Percentiles rank a stretch among this genome's conserved stretches.
Evolutionary conservation across 2,888 invertebrate genomes (phyloP).

Genomic region (Dasypolia templi): DNA sequence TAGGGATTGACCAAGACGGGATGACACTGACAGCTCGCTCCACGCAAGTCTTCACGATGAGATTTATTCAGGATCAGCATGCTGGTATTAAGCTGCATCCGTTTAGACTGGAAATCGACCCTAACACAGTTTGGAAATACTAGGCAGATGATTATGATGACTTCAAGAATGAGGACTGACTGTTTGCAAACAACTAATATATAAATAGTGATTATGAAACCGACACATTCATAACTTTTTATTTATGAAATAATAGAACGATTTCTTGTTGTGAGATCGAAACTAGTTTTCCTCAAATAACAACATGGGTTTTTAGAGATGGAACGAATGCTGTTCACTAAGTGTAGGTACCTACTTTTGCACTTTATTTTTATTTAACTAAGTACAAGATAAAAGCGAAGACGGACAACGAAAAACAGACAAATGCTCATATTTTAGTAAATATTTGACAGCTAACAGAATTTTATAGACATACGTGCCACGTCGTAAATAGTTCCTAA

Average conservation of each 20-base stretch:
- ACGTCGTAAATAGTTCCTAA: conserved; percentile 24
- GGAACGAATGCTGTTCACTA: background rate
- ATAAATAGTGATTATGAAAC: conserved; percentile 10
- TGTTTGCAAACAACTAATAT: background rate
- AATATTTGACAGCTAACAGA: conserved; percentile 14
- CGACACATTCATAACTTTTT: background rate
- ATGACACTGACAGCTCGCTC: too few relatives aligned
- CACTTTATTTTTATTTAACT: conserved; percentile 21
- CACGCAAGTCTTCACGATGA: too few relatives aligned
- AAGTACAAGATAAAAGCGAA: background rate
- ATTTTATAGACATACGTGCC: conserved; percentile 11
- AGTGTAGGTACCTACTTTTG: background rate
- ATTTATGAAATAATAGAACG: conserved; percentile 9
- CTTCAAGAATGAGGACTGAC: background rate
- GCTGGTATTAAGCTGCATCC: background rate
- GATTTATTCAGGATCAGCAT: too few relatives aligned
- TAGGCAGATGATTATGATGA: background rate
- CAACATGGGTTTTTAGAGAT: background rate
- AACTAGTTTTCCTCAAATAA: conserved; percentile 29
- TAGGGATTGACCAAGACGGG: too few relatives aligned
- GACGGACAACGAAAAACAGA: conserved; percentile 6
- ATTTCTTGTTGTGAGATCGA: conserved; percentile 11
- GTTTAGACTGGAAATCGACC: background rate
- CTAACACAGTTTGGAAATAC: background rate
- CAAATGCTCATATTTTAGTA: conserved; percentile 25